A percentile compares a stretch with the other conserved stretches of the same genome.
Conservation (phyloP, 2,888 invertebrate genomes). For the Phasia obesa region DNA sequence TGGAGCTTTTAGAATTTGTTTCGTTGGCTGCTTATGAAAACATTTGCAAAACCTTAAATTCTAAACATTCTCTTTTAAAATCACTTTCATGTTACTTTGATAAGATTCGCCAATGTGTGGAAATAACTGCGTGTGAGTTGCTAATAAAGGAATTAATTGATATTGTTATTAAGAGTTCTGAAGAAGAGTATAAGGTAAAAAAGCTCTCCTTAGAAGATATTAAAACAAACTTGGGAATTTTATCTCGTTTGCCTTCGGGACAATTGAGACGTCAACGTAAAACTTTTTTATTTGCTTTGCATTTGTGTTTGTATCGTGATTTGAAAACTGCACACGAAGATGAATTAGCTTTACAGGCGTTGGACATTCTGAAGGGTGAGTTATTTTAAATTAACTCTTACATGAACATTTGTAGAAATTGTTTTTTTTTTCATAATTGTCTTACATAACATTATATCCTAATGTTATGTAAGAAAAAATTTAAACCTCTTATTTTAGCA, state of each 20-base stretch:
- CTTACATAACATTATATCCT: too few species aligned
- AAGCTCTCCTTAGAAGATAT: constrained; percentile 70
- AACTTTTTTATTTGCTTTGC: constrained; percentile 75
- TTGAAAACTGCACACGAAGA: constrained; percentile 72
- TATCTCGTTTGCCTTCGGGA: constrained; percentile 76
- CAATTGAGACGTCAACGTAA: constrained; percentile 75
- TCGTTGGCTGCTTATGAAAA: constrained; percentile 74
- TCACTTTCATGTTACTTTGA: constrained; percentile 71
- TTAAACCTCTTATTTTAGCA: too few species aligned
- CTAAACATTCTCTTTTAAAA: constrained; percentile 73
- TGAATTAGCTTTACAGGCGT: constrained; percentile 67
- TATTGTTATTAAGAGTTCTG: constrained; percentile 47
- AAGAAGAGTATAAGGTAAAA: constrained; percentile 65
- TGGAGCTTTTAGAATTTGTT: constrained; percentile 77
- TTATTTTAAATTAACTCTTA: constrained; percentile 18
- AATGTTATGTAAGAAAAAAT: too few species aligned
- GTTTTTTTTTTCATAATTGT: too few species aligned
- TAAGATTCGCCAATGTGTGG: constrained; percentile 61
- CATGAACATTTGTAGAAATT: too few species aligned
- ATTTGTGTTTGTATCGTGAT: constrained; percentile 77
- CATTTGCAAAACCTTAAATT: constrained; percentile 67
- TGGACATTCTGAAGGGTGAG: constrained; percentile 74
- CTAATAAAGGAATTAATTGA: constrained; percentile 57
- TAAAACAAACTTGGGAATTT: constrained; percentile 70
- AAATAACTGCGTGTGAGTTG: constrained; percentile 62